Evolutionary conservation across 2,888 invertebrate species (phyloP).

Genomic region (Lissocephala sabroskyi): DNA sequence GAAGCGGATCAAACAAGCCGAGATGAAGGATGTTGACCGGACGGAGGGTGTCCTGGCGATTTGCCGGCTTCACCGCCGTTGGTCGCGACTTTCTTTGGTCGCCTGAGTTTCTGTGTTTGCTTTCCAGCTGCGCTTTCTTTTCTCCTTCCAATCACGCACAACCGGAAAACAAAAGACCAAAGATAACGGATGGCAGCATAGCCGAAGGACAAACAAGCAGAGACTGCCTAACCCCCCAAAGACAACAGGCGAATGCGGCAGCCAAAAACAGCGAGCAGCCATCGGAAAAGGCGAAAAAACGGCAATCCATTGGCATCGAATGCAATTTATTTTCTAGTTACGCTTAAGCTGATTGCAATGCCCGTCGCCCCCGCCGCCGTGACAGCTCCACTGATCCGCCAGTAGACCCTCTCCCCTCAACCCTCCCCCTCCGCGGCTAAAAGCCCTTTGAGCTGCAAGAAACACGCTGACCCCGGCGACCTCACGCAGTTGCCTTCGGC

Average conservation of each 20-base stretch:
- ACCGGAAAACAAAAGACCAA: conserved; percentile 23
- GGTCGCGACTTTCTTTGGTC: conserved; percentile 10
- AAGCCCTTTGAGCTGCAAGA: conserved; percentile 46
- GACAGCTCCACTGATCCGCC: neutral
- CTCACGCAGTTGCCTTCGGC: too few relatives aligned
- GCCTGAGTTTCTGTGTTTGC: conserved; percentile 26
- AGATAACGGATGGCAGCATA: conserved; percentile 23
- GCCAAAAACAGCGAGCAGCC: neutral
- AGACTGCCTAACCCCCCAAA: too few relatives aligned
- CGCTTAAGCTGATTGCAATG: conserved; percentile 64
- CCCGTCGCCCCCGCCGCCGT: conserved; percentile 20
- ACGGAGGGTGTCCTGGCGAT: neutral
- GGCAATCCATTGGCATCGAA: conserved; percentile 46
- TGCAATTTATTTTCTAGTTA: conserved; percentile 66
- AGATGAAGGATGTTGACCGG: neutral
- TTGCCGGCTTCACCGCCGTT: conserved; percentile 14
- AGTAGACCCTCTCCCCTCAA: neutral
- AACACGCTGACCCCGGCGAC: too few relatives aligned
- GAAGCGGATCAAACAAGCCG: neutral
- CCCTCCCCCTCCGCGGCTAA: neutral
- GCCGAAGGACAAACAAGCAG: neutral
- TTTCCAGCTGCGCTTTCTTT: conserved; percentile 9
- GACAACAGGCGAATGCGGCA: too few relatives aligned
- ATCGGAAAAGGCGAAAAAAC: conserved; percentile 6
- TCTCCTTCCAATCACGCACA: conserved; percentile 51